A percentile compares a stretch with the other conserved stretches of the same genome.
phyloP scores from a whole-genome alignment of 1,140 invertebrate species.

The Notospermus geniculatus region DNA sequence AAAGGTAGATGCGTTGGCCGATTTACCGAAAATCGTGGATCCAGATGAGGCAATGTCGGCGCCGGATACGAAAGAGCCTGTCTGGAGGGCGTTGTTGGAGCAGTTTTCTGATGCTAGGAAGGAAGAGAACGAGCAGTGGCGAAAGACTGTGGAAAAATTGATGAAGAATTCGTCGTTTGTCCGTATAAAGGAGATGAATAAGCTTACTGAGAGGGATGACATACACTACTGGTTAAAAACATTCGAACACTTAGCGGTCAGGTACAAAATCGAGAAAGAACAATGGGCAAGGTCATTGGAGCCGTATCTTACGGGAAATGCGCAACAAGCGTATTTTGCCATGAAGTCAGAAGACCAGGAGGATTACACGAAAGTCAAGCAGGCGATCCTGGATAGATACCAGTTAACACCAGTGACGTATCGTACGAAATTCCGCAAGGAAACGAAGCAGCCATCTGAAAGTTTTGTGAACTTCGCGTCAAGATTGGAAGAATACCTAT shows the following conservation, averaged over 20 bases:
- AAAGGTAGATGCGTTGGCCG: too few relatives aligned
- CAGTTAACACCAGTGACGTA: slow-evolving; percentile 1
- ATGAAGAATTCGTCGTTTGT: background rate
- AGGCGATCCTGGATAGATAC: background rate
- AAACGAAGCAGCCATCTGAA: background rate
- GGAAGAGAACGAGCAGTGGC: background rate
- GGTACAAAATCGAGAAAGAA: background rate
- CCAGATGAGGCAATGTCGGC: too few relatives aligned
- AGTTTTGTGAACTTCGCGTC: background rate
- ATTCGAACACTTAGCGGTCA: background rate
- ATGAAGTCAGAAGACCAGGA: background rate
- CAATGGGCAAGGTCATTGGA: background rate
- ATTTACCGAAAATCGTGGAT: too few relatives aligned
- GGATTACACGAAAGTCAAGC: background rate
- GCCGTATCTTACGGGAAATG: slow-evolving; percentile 1
- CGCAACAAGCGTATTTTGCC: slow-evolving; percentile 3
- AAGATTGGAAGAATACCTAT: background rate
- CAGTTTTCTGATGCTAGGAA: background rate
- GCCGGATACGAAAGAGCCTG: background rate
- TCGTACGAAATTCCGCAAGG: slow-evolving; percentile 2
- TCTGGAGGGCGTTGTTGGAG: background rate
- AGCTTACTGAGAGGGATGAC: slow-evolving; percentile 5
- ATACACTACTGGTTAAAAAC: background rate
- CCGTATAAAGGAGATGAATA: background rate
- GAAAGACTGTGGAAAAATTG: background rate